Evolutionary conservation across 2,113 vertebrate species (phyloP), one percentile per base, ranked within the genome.

Genomic region (Drymodes brunneopygia): DNA sequence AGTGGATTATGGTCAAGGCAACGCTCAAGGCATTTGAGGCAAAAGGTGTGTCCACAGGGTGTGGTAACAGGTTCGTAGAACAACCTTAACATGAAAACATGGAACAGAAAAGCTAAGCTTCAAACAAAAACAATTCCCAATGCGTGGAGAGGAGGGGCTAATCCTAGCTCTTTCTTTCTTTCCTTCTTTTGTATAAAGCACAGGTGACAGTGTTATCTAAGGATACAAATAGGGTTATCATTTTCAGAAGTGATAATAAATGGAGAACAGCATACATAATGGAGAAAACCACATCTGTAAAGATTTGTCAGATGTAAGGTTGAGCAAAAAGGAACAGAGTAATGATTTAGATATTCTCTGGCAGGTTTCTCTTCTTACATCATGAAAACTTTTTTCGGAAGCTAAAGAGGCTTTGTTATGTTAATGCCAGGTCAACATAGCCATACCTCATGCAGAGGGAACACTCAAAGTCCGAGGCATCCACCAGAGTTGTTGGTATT

Each of bases 401-500:
- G 67, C 81, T 65, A 86, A 36, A 62, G 67, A 83, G 27, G 27
- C 23, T 81, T 61, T 57, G 24, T 13, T 5, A 54, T 71, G 65
- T 44, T 54, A 86, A 88, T 62, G 19, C 8, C 17, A 66, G 33
- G 21, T 79, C 62, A 79, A 13, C 5, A 28, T 19, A 88, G 47
- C 56, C 88, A 4, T 97, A 99, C 99, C 99, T 99, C 99, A 99
- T 99, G 92, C 99, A 99, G 62, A 99, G 98, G 33, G 99, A 99
- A 92, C 99, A 99, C 98, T 99, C 99, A 81, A 99, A 97, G 93
- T 99, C 99, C 25, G 98, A 98, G 0, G 98, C 98, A 96, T 99
- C 99, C 94, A 99, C 81, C 36, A 98, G 97, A 66, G 98, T 91
- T 27, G 92, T 72, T 35, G 98, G 97, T 93, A 98, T 89, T 60